Percentiles rank a stretch among this genome's conserved stretches.
phyloP scores from a whole-genome alignment of 2,888 invertebrate genomes.

The Amphipyra tragopoginis region DNA sequence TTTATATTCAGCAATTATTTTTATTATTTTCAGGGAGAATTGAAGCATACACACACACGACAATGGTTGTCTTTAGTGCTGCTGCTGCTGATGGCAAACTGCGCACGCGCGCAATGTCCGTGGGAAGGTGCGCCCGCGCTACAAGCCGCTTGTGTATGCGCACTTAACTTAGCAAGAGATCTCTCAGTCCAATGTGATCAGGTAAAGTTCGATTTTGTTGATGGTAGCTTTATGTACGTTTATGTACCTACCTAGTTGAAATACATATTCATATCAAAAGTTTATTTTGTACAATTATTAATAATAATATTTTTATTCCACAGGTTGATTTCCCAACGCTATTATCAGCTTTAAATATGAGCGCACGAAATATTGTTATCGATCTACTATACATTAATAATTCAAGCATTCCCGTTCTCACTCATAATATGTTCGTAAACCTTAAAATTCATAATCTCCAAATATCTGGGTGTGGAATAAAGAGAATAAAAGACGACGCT shows the following conservation, averaged over 20 bases:
- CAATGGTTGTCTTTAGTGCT: slow-evolving; percentile 67
- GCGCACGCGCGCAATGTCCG: slow-evolving; percentile 93
- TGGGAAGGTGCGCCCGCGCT: slow-evolving; percentile 94
- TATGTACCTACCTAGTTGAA: too few relatives aligned
- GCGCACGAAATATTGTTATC: slow-evolving; percentile 92
- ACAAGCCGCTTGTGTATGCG: slow-evolving; percentile 96
- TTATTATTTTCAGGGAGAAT: slow-evolving; percentile 69
- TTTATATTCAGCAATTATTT: slow-evolving; percentile 8
- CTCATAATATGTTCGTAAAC: slow-evolving; percentile 92
- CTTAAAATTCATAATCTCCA: slow-evolving; percentile 95
- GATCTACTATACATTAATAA: slow-evolving; percentile 97
- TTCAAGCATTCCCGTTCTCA: slow-evolving; percentile 93
- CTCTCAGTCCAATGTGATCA: slow-evolving; percentile 97
- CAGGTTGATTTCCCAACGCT: slow-evolving; percentile 94
- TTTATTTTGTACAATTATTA: background rate
- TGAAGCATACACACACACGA: slow-evolving; percentile 53
- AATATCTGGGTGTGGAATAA: slow-evolving; percentile 95
- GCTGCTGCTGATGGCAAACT: slow-evolving; percentile 62
- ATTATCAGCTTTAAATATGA: slow-evolving; percentile 93
- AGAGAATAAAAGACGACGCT: slow-evolving; percentile 92
- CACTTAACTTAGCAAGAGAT: slow-evolving; percentile 95
- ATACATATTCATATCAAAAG: background rate
- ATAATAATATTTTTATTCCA: slow-evolving; percentile 33
- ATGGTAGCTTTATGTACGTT: too few relatives aligned
- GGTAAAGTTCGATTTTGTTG: slow-evolving; percentile 71